These are phyloP conservation scores for Orgyia antiqua DNA, from an alignment of 2,888 invertebrate species.

Conservation along the genomic window DNA sequence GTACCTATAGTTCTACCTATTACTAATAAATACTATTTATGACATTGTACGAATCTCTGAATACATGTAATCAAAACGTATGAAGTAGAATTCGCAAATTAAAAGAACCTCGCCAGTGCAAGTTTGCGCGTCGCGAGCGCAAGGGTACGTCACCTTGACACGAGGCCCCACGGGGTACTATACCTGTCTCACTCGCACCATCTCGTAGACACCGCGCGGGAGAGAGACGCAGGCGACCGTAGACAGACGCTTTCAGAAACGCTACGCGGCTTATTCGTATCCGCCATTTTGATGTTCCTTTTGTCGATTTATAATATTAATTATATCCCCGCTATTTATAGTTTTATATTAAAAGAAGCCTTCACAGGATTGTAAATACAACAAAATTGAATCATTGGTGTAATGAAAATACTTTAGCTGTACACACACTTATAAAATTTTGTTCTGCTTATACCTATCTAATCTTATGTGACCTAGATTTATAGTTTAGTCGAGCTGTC, in stretches of 20 bases:
- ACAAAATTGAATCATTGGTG: too few species aligned
- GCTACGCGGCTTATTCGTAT: slow-evolving; percentile 57
- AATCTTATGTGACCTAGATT: slow-evolving; percentile 25
- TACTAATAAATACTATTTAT: too few species aligned
- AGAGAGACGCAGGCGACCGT: slow-evolving; percentile 52
- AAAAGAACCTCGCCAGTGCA: slow-evolving; percentile 35
- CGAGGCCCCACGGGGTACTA: slow-evolving; percentile 63
- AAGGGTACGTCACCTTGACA: slow-evolving; percentile 72
- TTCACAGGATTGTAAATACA: too few species aligned
- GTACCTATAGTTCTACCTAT: too few species aligned
- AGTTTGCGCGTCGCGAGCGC: slow-evolving; percentile 35
- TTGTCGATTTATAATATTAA: slow-evolving; percentile 55
- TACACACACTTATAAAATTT: too few species aligned
- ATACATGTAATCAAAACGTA: not conserved
- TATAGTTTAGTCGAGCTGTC: slow-evolving; percentile 16
- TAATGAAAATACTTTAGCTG: not conserved
- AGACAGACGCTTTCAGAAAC: slow-evolving; percentile 73
- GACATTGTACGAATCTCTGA: too few species aligned
- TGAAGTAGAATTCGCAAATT: slow-evolving; percentile 35
- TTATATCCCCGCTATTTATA: slow-evolving; percentile 30
- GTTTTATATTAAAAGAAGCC: too few species aligned
- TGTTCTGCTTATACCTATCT: too few species aligned
- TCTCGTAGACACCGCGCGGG: slow-evolving; percentile 42
- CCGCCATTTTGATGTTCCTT: slow-evolving; percentile 69
- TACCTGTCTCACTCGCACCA: slow-evolving; percentile 41